Base-by-base conservation (phyloP, 2,113 vertebrate genomes). In the Nycticebus coucang region DNA sequence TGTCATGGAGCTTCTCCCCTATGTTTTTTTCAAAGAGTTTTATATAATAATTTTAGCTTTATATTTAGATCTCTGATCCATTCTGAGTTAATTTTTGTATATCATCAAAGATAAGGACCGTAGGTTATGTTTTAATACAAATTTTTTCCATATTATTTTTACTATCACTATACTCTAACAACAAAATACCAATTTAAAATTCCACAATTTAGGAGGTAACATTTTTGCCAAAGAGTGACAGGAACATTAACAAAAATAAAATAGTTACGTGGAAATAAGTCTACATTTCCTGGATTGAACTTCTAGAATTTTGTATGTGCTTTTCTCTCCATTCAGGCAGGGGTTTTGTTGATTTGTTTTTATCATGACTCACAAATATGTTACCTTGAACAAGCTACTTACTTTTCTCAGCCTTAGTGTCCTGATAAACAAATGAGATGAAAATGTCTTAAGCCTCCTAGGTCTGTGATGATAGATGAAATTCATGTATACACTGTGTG, bases 171-270 rank as follows among this genome's bases (percentile, higher is more conserved):
- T 82, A 93, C 28, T 60, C 66, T 57, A 84, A 45, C 57, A 91
- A 86, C 0, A 10, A 84, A 93, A 87, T 74, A 37, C 8, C 30
- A 59, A 45, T 64, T 10, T 90, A 57, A 86, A 87, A 35, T 45
- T 82, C 41, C 30, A 79, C 79, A 87, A 83, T 86, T 81, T 93
- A 62, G 37, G 68, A 77, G 35, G 33, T 78, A 15, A 57, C 14
- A 55, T 45, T 77, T 85, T 82, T 90, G 28, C 82, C 60, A 69
- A 95, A 87, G 75, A 69, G 14, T 69, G n/a, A 22, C 59, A 75
- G 35, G 59, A 71, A 90, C 7, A 66, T 81, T 75, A 85, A 81
- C 11, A 74, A 66, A 55, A 89, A 72, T 79, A 79, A 89, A 94
- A 71, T 26, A 83, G 41, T 3, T 68, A 53, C 26, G 53, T 2